Percentiles rank a stretch among this genome's conserved stretches.
Evolutionary conservation across 2,888 invertebrate genomes (phyloP).

Genomic region (Ichneumon xanthorius): DNA sequence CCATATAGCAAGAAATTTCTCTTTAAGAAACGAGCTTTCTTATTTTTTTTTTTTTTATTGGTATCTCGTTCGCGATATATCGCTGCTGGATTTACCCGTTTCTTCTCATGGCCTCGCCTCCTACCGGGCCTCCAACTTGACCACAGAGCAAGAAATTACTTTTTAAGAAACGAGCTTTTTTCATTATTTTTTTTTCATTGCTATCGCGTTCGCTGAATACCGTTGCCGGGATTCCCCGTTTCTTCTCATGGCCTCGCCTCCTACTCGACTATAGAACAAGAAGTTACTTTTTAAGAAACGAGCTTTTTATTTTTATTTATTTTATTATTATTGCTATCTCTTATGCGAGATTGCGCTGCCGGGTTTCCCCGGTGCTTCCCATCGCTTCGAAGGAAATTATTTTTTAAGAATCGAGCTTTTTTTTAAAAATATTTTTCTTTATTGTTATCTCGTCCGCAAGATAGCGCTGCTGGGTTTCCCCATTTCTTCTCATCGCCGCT

Average conservation of each 20-base stretch:
- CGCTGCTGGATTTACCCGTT: not conserved
- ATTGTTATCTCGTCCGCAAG: too few species aligned
- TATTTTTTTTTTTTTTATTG: too few species aligned
- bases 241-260: constrained; percentile 10
- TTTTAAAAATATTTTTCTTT: not conserved
- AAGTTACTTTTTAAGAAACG: too few species aligned
- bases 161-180: constrained; percentile 20
- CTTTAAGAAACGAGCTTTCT: not conserved
- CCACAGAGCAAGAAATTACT: not conserved
- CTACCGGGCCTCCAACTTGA: not conserved
- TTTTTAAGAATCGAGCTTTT: constrained; percentile 24
- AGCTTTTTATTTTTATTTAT: not conserved
- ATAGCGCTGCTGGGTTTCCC: too few species aligned
- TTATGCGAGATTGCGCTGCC: too few species aligned
- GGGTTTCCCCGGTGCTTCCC: not conserved
- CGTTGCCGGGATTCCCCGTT: constrained; percentile 13
- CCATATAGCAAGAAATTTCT: too few species aligned
- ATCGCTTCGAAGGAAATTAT: not conserved
- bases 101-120: not conserved
- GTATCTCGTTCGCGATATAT: not conserved
- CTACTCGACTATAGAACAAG: not conserved
- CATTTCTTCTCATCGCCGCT: not conserved
- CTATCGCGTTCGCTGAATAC: not conserved
- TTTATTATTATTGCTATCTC: too few species aligned
- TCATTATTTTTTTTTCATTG: not conserved